These are phyloP conservation scores for Toxonevra muliebris DNA, from an alignment of 2,888 invertebrate genomes.

Conservation along the genomic window DNA sequence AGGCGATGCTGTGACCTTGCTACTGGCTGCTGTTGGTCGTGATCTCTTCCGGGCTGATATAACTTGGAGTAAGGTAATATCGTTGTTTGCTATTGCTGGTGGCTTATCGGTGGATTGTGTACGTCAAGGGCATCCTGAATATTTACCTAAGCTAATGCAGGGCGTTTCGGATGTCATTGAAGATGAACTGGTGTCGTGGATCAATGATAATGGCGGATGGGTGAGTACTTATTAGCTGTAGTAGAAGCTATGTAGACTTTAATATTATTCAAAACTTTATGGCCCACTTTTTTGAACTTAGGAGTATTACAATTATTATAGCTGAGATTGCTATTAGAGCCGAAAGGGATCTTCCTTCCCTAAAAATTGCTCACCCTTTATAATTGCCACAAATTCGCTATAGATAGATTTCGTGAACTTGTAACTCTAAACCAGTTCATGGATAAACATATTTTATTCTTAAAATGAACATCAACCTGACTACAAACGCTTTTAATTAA, in stretches of 20 bases:
- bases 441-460: too few species aligned
- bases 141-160: constrained; percentile 79
- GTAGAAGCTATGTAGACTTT: too few species aligned
- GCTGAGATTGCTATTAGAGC: too few species aligned
- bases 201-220: constrained; percentile 88
- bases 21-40: constrained; percentile 75
- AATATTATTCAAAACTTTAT: too few species aligned
- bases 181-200: constrained; percentile 78
- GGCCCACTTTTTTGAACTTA: too few species aligned
- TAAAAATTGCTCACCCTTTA: not conserved
- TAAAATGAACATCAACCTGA: too few species aligned
- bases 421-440: too few species aligned
- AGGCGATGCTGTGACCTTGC: constrained; percentile 64
- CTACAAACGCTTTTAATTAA: too few species aligned
- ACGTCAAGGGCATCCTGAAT: constrained; percentile 79
- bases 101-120: constrained; percentile 85
- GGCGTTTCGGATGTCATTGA: constrained; percentile 78
- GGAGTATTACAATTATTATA: too few species aligned
- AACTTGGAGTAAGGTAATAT: constrained; percentile 83
- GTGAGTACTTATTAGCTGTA: constrained; percentile 65
- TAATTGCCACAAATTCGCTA: too few species aligned
- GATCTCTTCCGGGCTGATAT: constrained; percentile 77
- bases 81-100: constrained; percentile 83
- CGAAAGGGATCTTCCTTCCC: not conserved
- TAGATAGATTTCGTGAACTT: too few species aligned